Base-by-base conservation (phyloP, 2,113 vertebrate species). In the Euleptes europaea region DNA sequence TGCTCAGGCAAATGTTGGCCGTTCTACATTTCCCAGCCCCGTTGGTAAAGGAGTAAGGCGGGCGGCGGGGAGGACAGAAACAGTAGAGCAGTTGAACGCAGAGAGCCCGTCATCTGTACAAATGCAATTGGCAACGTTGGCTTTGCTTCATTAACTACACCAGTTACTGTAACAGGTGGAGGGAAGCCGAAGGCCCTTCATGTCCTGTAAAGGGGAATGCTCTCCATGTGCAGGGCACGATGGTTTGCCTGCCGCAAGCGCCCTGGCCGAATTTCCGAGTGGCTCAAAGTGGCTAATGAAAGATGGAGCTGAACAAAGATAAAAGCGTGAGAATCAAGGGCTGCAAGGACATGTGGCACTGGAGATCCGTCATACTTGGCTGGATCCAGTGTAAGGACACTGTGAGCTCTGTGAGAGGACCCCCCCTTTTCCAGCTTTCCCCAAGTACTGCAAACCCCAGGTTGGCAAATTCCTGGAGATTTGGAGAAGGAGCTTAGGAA, bases 71-170 rank as follows among this genome's bases (percentile, higher is more conserved):
- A 44, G 35, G 19, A 9, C 8, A 63, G 0, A 80, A 74, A 33
- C 82, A 83, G 66, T 72, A 74, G 38, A 42, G 66, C 81, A 92
- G 88, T 91, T 82, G 88, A 91, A 89, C 57, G 81, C 81, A 84
- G 84, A 93, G 40, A 49, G 80, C 69, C n/a, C 75, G n/a, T 84
- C 77, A 80, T 78, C 90, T 90, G 79, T 65, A 90, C 73, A 87
- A 93, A 88, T 49, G 79, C 78, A 71, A 84, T 90, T 88, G 86
- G 81, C 73, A 76, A 66, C 81, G 15, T 85, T 89, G 85, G 78
- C 85, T 91, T 89, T 83, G 85, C 90, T 86, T 91, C 9, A 1
- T 91, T 90, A 91, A 84, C 79, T 84, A 91, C 44, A 40, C 33
- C 85, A 86, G 84, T 2, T 80, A 92, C 88, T 0, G 0, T 65